Conservation (phyloP, 2,888 invertebrate genomes). For the Diarsia rubi region DNA sequence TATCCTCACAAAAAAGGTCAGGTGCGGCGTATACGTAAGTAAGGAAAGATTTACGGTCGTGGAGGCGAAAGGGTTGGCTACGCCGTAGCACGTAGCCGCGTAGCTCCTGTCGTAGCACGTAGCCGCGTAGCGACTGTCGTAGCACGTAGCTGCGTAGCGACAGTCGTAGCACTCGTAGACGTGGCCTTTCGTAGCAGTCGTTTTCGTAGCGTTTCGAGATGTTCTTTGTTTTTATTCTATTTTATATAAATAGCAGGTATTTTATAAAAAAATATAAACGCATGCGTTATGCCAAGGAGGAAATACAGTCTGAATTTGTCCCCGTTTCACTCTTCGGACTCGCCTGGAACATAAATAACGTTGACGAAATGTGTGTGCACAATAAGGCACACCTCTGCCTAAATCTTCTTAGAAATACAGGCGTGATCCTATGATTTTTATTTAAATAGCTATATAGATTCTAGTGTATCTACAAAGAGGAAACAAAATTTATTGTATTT, state of each 20-base stretch:
- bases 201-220: constrained; percentile 19
- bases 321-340: too few species aligned
- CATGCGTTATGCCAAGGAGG: background rate
- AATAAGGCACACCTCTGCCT: background rate
- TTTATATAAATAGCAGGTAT: background rate
- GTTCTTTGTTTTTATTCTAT: background rate
- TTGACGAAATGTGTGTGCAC: background rate
- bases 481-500: background rate
- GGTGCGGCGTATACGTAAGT: constrained; percentile 32
- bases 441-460: background rate
- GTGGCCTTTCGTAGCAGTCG: constrained; percentile 39
- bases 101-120: constrained; percentile 5
- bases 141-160: constrained; percentile 23
- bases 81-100: constrained; percentile 51
- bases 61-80: constrained; percentile 25
- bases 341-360: background rate
- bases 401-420: background rate
- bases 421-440: background rate
- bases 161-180: constrained; percentile 46
- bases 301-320: background rate
- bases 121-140: constrained; percentile 3
- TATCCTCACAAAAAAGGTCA: constrained; percentile 43
- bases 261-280: too few species aligned
- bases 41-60: constrained; percentile 51
- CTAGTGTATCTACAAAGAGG: background rate